A percentile compares a stretch with the other conserved stretches of the same genome.
Evolutionary conservation across 2,113 vertebrate genomes (phyloP).

Genomic region (Epinephelus cyanopodus): DNA sequence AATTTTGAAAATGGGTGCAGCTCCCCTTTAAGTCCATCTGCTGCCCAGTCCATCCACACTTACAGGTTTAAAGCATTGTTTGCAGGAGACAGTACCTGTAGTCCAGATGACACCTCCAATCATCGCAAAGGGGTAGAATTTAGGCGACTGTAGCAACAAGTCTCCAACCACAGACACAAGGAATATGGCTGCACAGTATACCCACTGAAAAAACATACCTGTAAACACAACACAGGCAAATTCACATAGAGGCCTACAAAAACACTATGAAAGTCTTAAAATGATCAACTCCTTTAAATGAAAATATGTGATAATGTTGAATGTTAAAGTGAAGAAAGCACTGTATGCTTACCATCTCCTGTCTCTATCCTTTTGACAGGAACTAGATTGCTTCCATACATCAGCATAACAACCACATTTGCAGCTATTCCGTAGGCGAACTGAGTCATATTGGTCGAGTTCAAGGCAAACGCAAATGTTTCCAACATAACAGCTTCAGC

Average conservation of each 20-base stretch:
- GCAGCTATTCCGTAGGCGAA: slow-evolving; percentile 84
- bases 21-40: neutral
- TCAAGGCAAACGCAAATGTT: neutral
- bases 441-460: slow-evolving; percentile 76
- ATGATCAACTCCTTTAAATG: neutral
- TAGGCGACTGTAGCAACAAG: slow-evolving; percentile 86
- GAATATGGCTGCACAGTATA: slow-evolving; percentile 91
- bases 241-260: neutral
- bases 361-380: slow-evolving; percentile 91
- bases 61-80: neutral
- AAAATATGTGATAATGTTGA: too few species aligned
- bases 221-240: neutral
- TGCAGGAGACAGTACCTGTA: slow-evolving; percentile 84
- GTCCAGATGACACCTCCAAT: slow-evolving; percentile 92
- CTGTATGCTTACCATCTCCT: slow-evolving; percentile 87
- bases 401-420: slow-evolving; percentile 84
- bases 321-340: neutral
- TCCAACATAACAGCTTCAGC: neutral
- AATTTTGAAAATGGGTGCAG: too few species aligned
- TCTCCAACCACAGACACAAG: slow-evolving; percentile 86
- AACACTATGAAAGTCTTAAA: neutral
- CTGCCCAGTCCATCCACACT: neutral
- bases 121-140: slow-evolving; percentile 92
- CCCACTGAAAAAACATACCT: slow-evolving; percentile 96
- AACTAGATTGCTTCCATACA: slow-evolving; percentile 92